Evolutionary conservation across 2,797 vertebrate species (phyloP).

Genomic region (Premnoplex brunnescens): DNA sequence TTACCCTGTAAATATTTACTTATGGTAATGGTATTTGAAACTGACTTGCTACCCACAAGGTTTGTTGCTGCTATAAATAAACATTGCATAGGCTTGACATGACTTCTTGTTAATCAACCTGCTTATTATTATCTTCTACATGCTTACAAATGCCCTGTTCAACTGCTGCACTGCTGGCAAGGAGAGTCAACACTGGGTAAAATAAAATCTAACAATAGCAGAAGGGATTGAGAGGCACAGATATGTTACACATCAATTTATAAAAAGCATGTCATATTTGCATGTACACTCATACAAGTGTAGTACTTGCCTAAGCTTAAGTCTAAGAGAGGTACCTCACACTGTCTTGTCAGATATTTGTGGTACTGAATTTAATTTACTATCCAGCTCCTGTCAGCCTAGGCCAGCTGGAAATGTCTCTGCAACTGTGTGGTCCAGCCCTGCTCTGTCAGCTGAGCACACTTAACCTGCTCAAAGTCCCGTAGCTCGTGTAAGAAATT

Average conservation of each 20-base stretch:
- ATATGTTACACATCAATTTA: background rate
- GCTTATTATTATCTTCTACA: background rate
- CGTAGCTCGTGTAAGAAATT: background rate
- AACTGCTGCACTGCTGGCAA: background rate
- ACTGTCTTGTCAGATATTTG: background rate
- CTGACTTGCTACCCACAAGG: background rate
- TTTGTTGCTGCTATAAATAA: background rate
- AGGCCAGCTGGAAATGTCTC: background rate
- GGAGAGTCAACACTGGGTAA: fast-evolving
- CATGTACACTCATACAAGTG: fast-evolving
- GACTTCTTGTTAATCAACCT: background rate
- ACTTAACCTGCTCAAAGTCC: background rate
- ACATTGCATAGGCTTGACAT: background rate
- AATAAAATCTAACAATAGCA: background rate
- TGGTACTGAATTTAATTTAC: background rate
- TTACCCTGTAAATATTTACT: background rate
- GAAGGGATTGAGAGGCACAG: background rate
- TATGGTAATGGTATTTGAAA: background rate
- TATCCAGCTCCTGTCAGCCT: background rate
- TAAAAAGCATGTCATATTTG: background rate
- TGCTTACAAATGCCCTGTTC: background rate
- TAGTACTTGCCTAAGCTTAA: background rate
- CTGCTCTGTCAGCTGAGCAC: background rate
- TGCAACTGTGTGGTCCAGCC: background rate
- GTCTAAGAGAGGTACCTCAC: background rate